phyloP scores from a whole-genome alignment of 2,888 invertebrate genomes.

The Agrilus cyanescens region DNA sequence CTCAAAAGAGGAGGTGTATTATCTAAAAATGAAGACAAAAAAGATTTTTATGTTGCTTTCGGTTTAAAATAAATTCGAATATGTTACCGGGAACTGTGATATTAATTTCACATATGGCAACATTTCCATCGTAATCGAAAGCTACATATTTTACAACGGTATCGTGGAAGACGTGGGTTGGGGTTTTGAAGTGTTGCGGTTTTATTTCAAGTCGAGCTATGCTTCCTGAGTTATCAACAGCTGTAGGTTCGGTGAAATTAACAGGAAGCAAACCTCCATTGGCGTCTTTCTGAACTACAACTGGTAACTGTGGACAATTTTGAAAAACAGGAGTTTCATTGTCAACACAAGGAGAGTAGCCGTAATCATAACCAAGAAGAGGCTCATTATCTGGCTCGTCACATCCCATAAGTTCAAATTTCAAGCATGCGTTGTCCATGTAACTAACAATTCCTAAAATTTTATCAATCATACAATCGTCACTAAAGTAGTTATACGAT shows the following conservation, averaged over 20 bases:
- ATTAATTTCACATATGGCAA: constrained; percentile 92
- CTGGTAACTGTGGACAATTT: constrained; percentile 89
- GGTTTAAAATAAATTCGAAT: background rate
- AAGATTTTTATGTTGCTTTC: background rate
- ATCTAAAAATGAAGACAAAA: constrained; percentile 38
- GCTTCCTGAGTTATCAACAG: constrained; percentile 90
- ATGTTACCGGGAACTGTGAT: constrained; percentile 69
- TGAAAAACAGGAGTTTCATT: constrained; percentile 94
- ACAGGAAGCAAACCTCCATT: constrained; percentile 84
- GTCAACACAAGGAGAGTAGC: constrained; percentile 88
- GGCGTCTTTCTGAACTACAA: constrained; percentile 76
- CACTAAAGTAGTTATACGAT: constrained; percentile 9
- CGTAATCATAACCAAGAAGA: constrained; percentile 83
- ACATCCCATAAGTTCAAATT: constrained; percentile 93
- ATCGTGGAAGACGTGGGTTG: constrained; percentile 78
- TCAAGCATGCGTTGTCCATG: constrained; percentile 91
- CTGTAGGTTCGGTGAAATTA: constrained; percentile 87
- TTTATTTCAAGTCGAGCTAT: constrained; percentile 88
- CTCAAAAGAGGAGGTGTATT: constrained; percentile 82
- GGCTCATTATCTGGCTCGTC: constrained; percentile 75
- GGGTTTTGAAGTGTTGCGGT: constrained; percentile 82
- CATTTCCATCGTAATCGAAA: constrained; percentile 94
- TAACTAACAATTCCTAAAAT: constrained; percentile 78
- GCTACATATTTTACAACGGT: constrained; percentile 91
- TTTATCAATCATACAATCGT: no score